Evolutionary conservation across 1,140 invertebrate genomes (phyloP).

Genomic region (Vanessa atalanta): DNA sequence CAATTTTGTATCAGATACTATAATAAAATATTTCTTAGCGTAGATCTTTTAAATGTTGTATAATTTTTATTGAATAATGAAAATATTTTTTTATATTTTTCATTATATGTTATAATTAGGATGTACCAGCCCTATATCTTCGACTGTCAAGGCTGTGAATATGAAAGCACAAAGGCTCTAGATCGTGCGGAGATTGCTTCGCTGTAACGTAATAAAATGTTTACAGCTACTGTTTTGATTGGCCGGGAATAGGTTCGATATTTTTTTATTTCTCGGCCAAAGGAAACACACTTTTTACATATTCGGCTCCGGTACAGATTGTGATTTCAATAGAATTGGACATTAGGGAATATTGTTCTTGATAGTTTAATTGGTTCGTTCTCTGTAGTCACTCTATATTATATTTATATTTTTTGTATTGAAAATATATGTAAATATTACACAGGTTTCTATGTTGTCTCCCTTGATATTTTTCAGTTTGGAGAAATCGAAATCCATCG

Average conservation of each 20-base stretch:
- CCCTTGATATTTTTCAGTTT: no score
- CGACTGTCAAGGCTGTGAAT: conserved; percentile 60
- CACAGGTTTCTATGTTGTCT: no score
- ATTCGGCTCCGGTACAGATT: conserved; percentile 1
- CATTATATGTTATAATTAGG: conserved; percentile 25
- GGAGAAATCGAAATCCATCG: no score
- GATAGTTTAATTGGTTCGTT: not conserved
- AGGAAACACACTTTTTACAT: conserved; percentile 14
- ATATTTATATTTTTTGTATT: not conserved
- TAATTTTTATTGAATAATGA: not conserved
- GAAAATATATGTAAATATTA: not conserved
- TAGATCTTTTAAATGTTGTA: no score
- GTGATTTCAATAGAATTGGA: not conserved
- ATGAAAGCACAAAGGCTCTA: conserved; percentile 64
- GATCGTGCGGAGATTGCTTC: conserved; percentile 57
- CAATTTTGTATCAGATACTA: no score
- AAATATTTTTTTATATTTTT: not conserved
- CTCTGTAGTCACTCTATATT: not conserved
- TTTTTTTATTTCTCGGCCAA: conserved; percentile 17
- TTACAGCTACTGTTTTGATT: conserved; percentile 35
- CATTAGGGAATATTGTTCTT: not conserved
- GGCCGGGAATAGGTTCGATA: conserved; percentile 28
- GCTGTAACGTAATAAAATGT: conserved; percentile 41
- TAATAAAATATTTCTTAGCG: no score
- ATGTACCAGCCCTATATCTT: conserved; percentile 45